Conservation (phyloP, 1,140 invertebrate species). For the Drosophila sp. region DNA sequence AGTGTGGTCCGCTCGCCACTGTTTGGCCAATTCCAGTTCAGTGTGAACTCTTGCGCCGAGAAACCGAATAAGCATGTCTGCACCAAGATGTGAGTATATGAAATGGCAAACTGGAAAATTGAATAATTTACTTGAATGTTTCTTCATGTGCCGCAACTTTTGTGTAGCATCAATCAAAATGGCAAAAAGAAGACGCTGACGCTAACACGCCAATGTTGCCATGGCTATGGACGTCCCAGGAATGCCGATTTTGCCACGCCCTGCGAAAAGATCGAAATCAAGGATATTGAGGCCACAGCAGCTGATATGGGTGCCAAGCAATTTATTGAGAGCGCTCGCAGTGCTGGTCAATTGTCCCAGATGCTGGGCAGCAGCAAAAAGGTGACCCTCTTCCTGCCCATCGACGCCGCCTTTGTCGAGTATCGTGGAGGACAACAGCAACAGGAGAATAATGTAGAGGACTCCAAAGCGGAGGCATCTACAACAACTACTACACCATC, state of each 20-base stretch:
- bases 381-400: conserved; percentile 85
- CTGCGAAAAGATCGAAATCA: conserved; percentile 84
- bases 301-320: conserved; percentile 84
- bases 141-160: not conserved
- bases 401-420: conserved; percentile 84
- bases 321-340: conserved; percentile 84
- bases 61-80: conserved; percentile 85
- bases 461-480: conserved; percentile 60
- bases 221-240: conserved; percentile 84
- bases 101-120: conserved; percentile 11
- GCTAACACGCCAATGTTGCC: conserved; percentile 86
- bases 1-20: conserved; percentile 70
- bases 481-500: conserved; percentile 20
- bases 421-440: conserved; percentile 72
- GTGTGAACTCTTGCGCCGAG: conserved; percentile 84
- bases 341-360: conserved; percentile 82
- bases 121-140: conserved; percentile 10
- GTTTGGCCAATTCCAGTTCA: conserved; percentile 83
- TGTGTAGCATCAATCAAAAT: conserved; percentile 84
- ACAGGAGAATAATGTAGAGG: conserved; percentile 73
- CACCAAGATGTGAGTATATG: conserved; percentile 84
- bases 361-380: conserved; percentile 82
- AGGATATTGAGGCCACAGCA: conserved; percentile 84
- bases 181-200: conserved; percentile 85
- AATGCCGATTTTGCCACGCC: conserved; percentile 83